Evolutionary conservation across 2,888 invertebrate genomes (phyloP), one percentile per base, ranked within the genome.

Genomic region (Lysandra coridon): DNA sequence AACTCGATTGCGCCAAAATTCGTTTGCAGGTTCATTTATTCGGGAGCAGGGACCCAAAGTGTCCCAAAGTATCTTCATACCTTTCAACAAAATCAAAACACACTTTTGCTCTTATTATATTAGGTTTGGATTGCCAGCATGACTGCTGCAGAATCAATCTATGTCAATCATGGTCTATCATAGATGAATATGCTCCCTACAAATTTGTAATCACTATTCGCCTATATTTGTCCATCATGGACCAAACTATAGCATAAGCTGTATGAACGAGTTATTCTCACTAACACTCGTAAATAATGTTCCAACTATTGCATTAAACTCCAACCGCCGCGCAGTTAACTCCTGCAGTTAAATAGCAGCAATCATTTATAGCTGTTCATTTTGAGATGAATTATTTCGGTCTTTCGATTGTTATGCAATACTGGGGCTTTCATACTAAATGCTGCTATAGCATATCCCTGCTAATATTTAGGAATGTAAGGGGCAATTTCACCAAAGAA

Each of bases 351-450:
- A 23, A 75, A 23, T 44, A 49, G 30, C 49, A 75, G 49, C 75
- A 75, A 49, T 75, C 23, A 75, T 75, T 75, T 75, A 14, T 75
- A 69, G 69, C 69, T 69, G 69, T 69, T 69, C 69, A 69, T 69
- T 37, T 69, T 37, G 33, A 69, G 69, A 69, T 69, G 33, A 69
- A 69, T 69, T 69, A 69, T 69, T 69, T 69, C 69, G 37, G 69
- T 69, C 69, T 69, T 69, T 69, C 17, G 69, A 69, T 33, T 37
- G 69, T 37, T 69, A 69, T 17, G 69, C 33, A 69, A 69, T 69
- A 14, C 1, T 4, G 30, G 23, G 1, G 60, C 60, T 64, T 12
- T 30, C 30, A 64, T 30, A 64, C 64, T 17, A 17, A 4, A 12
- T 64, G 7, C 4, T 64, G 2, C 1, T 49, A 49, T 49, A 49